These are phyloP conservation scores for Scarus forsteni DNA, from an alignment of 2,797 vertebrate species.

Conservation along the genomic window DNA sequence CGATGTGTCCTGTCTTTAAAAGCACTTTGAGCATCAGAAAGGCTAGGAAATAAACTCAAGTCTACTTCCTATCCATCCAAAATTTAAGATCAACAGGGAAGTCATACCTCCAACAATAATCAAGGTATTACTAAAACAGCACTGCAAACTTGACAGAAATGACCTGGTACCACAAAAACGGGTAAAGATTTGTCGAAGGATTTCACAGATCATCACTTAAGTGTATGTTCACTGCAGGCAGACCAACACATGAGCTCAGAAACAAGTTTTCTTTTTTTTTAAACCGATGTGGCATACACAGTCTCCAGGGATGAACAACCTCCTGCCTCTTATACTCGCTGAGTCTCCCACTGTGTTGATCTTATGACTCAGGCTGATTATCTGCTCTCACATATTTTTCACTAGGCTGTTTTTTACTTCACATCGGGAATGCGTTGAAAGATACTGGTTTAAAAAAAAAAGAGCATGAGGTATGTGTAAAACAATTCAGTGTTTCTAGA, in stretches of 20 bases:
- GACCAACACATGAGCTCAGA: conserved; percentile 7
- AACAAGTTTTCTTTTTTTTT: not conserved
- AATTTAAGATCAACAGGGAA: too few species aligned
- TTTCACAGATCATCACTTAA: conserved; percentile 24
- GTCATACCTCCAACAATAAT: too few species aligned
- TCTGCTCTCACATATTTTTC: conserved; percentile 17
- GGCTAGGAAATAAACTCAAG: too few species aligned
- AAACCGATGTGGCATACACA: conserved; percentile 28
- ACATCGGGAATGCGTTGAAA: not conserved
- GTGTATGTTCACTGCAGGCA: conserved; percentile 5
- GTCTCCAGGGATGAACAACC: conserved; percentile 21
- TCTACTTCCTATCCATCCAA: too few species aligned
- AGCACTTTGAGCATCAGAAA: too few species aligned
- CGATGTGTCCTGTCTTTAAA: too few species aligned
- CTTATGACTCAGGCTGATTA: conserved; percentile 29
- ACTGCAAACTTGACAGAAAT: not conserved
- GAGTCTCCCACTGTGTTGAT: conserved; percentile 27
- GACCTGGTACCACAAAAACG: not conserved
- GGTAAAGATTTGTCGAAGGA: not conserved
- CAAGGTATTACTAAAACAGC: too few species aligned
- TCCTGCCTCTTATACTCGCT: conserved; percentile 26
- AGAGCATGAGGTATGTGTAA: not conserved
- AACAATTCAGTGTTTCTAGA: not conserved
- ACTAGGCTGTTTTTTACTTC: not conserved
- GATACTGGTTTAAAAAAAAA: not conserved